Base-by-base conservation (phyloP, 37 sponge, comb jelly and placozoan species). In the Spongilla lacustris region DNA sequence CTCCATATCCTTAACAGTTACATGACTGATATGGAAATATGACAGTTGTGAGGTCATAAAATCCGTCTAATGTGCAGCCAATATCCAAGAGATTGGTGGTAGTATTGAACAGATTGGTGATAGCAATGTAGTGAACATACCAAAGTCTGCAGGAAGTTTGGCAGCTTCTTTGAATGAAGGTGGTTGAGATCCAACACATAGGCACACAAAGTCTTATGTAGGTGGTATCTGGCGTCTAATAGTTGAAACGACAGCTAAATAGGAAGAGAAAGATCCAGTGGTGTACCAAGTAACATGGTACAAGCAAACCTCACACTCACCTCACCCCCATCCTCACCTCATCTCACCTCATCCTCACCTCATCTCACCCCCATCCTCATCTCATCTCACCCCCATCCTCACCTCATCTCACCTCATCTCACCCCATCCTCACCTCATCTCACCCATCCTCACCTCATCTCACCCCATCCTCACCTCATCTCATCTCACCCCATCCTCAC, bases 41-140 rank as follows among this genome's bases (percentile, higher is more conserved):
- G 95, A 95, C 73, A 82, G 81, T 37, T 92, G 92, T 2, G 84
- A 89, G 73, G 76, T 95, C 90, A 95, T 84, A 50, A 83, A 86
- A 78, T 92, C 90, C 8, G 84, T 87, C 95, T 95, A 76, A 0
- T 36, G 46, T 30, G n/a, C 2, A 11, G 36, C 25, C 25, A 4
- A 36, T 58, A 50, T 46, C 13, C 48, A 34, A 81, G 69, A 22
- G 46, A 26, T 22, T 23, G 58, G 10, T 17, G 68, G 28, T 25
- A 66, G 32, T 10, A 28, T 25, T 36, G 66, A 50, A 28, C 0
- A 21, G 24, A 9, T 28, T 21, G 8, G 6, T 81, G 26, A 21
- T n/a, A 4, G 32, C 70, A 69, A 35, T 26, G n/a, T 28, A 32
- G 41, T 41, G 41, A 41, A 41, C 41, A 41, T 41, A 95, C 95